Percentiles rank a stretch among this genome's conserved stretches.
Evolutionary conservation across 92 coral and sea anemone genomes (phyloP).

Genomic region (Porites divaricata): DNA sequence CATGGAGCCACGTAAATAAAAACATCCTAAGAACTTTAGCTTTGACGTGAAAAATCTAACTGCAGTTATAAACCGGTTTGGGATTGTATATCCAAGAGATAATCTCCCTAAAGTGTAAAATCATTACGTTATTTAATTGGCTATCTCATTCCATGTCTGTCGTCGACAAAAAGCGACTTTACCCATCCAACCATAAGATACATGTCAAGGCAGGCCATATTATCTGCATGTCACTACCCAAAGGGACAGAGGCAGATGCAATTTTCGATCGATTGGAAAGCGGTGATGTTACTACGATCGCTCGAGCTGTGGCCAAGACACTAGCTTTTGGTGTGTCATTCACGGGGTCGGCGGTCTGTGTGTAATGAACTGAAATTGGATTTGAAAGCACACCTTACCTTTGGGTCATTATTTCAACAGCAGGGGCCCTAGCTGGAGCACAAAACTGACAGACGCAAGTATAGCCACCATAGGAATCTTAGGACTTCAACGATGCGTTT

Average conservation of each 20-base stretch:
- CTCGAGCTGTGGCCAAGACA: constrained; percentile 1
- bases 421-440: constrained; percentile 5
- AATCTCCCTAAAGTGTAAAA: neutral
- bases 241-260: constrained; percentile 21
- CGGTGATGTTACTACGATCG: constrained; percentile 4
- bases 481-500: constrained; percentile 24
- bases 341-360: constrained; percentile 39
- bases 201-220: constrained; percentile 34
- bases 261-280: constrained; percentile 26
- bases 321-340: constrained; percentile 40
- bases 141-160: constrained; percentile 36
- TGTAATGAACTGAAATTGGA: constrained; percentile 37
- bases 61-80: neutral
- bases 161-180: constrained; percentile 29
- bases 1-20: neutral
- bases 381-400: constrained; percentile 12
- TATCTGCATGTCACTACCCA: constrained; percentile 13
- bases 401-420: constrained; percentile 24
- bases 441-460: constrained; percentile 8
- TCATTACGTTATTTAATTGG: constrained; percentile 21
- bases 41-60: neutral
- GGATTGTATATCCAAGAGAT: neutral
- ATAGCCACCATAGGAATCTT: neutral
- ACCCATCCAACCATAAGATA: constrained; percentile 7
- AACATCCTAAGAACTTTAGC: neutral